Base-by-base conservation (phyloP, 2,113 vertebrate genomes). In the Pangasianodon gigas region DNA sequence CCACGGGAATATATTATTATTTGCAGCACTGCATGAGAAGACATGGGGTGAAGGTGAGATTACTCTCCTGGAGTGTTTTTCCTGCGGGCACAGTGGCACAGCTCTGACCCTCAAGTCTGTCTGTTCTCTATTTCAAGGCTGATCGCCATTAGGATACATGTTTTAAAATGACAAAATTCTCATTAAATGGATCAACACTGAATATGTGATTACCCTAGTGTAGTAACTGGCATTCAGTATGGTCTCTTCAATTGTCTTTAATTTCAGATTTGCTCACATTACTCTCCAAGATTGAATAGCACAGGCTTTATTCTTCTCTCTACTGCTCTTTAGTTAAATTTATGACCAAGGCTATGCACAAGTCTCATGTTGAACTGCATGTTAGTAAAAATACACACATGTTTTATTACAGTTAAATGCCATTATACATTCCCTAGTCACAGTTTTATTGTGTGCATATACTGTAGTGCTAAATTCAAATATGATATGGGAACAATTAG, bases 121-220 rank as follows among this genome's bases (percentile, higher is more conserved):
- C 32, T 80, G 19, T 60, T 51, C 74, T 41, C 74, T 85, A 11
- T 52, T 86, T 80, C 16, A 80, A n/a, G 58, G n/a, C 26, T 86
- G n/a, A 81, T 46, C 2, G 24, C 21, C 24, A 48, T 52, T 21
- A 71, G 13, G 18, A 51, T 71, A 85, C 18, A 69, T n/a, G n/a
- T 58, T 62, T 89, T 26, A 74, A 84, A 85, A 81, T 84, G 32
- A 54, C 48, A 19, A 51, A 18, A 79, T 85, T n/a, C 84, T 19
- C 11, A 56, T 86, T 37, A 41, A 62, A 85, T 67, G 54, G 51
- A 58, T 60, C 19, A 77, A 0, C 41, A n/a, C 44, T 83, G 79
- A 83, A 88, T 88, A 88, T 2, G 6, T 83, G 48, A 88, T 88
- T 71, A 46, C 29, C 54, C 41, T 41, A 84, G n/a, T 18, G 37